phyloP scores from a whole-genome alignment of 2,888 invertebrate genomes.

The Drosophila macrospina region DNA sequence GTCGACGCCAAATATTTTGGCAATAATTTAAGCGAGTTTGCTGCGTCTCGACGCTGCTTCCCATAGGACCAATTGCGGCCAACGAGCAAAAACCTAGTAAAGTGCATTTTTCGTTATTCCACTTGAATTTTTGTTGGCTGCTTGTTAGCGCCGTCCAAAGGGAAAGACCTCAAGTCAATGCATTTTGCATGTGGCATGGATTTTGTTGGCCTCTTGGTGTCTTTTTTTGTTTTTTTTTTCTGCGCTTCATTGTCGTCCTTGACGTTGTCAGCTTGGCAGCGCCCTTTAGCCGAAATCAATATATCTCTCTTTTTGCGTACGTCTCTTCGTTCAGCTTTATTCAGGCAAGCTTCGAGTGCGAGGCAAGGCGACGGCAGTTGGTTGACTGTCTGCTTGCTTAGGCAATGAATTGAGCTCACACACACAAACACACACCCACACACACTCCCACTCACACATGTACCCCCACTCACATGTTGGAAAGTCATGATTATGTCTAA shows the following conservation, averaged over 20 bases:
- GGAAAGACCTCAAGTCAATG: constrained; percentile 46
- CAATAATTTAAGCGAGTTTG: constrained; percentile 60
- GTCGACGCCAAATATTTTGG: constrained; percentile 58
- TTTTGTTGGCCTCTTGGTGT: constrained; percentile 38
- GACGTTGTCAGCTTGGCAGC: constrained; percentile 30
- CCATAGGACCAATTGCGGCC: constrained; percentile 51
- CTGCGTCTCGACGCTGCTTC: constrained; percentile 27
- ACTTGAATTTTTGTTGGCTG: constrained; percentile 9
- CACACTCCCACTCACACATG: too few relatives aligned
- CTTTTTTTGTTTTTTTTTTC: constrained; percentile 3
- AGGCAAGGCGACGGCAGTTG: constrained; percentile 59
- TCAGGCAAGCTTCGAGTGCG: constrained; percentile 10
- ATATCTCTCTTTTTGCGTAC: constrained; percentile 39
- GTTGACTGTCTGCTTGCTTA: constrained; percentile 68
- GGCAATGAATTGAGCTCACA: constrained; percentile 65
- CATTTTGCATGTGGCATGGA: constrained; percentile 75
- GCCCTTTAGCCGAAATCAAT: constrained; percentile 65
- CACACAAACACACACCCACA: too few relatives aligned
- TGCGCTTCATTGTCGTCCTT: constrained; percentile 64
- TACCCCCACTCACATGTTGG: constrained; percentile 2
- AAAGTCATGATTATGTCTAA: constrained; percentile 82
- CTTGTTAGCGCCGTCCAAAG: constrained; percentile 41
- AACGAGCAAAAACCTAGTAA: constrained; percentile 36
- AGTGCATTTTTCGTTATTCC: constrained; percentile 25
- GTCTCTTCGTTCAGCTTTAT: constrained; percentile 21